Base-by-base conservation (phyloP, 2,113 vertebrate species). In the rat (Rattus norvegicus) region DNA sequence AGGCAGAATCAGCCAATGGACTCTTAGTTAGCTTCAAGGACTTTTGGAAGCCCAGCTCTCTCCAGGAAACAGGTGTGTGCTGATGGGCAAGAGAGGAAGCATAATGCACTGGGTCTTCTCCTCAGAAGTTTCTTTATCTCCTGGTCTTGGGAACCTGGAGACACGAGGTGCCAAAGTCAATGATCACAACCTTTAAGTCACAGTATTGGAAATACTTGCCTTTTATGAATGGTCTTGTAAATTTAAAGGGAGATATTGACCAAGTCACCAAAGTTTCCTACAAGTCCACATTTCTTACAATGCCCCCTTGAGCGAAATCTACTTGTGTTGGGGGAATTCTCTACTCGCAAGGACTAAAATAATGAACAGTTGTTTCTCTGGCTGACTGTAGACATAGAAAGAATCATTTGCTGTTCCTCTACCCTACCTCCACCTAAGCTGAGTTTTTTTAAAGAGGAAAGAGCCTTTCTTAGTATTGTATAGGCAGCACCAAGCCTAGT, bases 1-100 rank as follows among this genome's bases (percentile, higher is more conserved):
- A 85, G 36, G 6, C 93, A 92, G 79, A 88, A 93, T 95, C 52
- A 43, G 90, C 91, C 93, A 88, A 93, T 43, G 76, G 81, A 49
- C 52, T 73, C 59, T 49, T n/a, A 33, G 39, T 49, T 56, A 43
- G 72, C 79, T 91, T 95, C 97, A 97, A 97, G 93, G 97, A 90
- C 91, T 94, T 94, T 90, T 63, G 69, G 22, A 76, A 94, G 77
- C 88, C 69, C 10, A 0, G 12, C 52, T 93, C 67, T 56, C 33
- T 96, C 20, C 30, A 11, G n/a, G 56, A 63, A 1, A 69, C 77
- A 79, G 39, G 75, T 67, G 39, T 73, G 28, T 47, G 56, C 63
- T 52, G 54, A n/a, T 17, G 22, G 54, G 14, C 0, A 22, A 92
- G 26, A 39, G 17, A 0, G 0, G 56, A 75, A 9, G 1, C 5